A percentile compares a stretch with the other conserved stretches of the same genome.
phyloP scores from a whole-genome alignment of 2,797 vertebrate genomes.

The Poeciliopsis gracilis region DNA sequence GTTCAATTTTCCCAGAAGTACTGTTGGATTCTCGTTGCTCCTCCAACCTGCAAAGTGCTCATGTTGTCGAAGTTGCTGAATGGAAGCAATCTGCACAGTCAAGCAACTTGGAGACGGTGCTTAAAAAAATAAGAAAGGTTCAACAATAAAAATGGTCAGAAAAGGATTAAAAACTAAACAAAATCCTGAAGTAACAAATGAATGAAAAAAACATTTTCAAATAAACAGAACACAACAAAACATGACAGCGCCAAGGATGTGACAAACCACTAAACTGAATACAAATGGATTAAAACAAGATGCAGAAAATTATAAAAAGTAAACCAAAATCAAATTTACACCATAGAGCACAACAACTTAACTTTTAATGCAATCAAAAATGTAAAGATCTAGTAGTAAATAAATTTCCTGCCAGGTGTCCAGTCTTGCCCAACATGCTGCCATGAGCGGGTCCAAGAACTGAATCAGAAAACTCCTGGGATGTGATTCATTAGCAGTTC shows the following conservation, averaged over 20 bases:
- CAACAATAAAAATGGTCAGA: background rate
- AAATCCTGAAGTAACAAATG: background rate
- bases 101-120: background rate
- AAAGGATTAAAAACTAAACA: background rate
- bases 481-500: no score
- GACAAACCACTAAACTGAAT: background rate
- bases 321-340: no score
- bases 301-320: no score
- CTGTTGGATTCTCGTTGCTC: background rate
- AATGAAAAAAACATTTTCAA: background rate
- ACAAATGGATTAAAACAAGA: background rate
- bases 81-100: background rate
- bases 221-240: background rate
- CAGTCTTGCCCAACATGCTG: background rate
- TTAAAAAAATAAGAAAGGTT: background rate
- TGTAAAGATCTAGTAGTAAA: no score
- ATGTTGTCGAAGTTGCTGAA: background rate
- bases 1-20: no score
- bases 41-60: background rate
- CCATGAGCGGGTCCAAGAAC: background rate
- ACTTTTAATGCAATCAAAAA: no score
- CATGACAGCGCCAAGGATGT: no score
- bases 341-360: no score
- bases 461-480: no score
- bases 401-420: background rate